Evolutionary conservation across 2,113 vertebrate species (phyloP).

Genomic region (Bufo bufo): DNA sequence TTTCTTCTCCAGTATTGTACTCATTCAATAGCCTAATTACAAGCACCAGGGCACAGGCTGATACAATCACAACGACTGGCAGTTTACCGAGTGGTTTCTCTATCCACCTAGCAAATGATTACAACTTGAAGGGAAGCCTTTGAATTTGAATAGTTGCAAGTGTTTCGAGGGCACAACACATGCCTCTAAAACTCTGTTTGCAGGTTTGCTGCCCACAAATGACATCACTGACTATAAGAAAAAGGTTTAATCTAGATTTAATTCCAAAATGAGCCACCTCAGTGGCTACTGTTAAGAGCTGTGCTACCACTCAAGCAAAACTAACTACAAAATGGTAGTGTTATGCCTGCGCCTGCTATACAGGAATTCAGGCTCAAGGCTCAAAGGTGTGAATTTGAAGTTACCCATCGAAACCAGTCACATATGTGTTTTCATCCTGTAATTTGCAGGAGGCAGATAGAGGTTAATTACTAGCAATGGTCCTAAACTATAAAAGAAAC

Average conservation of each 20-base stretch:
- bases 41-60: conserved; percentile 60
- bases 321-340: not conserved
- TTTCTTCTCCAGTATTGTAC: conserved; percentile 46
- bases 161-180: conserved; percentile 1
- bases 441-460: not conserved
- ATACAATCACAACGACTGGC: conserved; percentile 52
- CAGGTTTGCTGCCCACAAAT: not conserved
- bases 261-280: not conserved
- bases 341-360: not conserved
- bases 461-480: not conserved
- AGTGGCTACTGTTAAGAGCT: not conserved
- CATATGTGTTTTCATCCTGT: not conserved
- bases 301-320: not conserved
- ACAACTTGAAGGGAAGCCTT: conserved; percentile 57
- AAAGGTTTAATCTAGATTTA: not conserved
- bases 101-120: conserved; percentile 56
- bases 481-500: not conserved
- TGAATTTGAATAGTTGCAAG: conserved; percentile 58
- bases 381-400: not conserved
- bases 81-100: conserved; percentile 62
- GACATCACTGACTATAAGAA: conserved; percentile 18
- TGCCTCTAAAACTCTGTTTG: conserved; percentile 33
- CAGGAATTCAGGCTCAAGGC: not conserved
- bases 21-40: conserved; percentile 66
- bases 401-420: not conserved